Evolutionary conservation across 1,140 invertebrate species (phyloP).

Genomic region (Vollenhovia emeryi): DNA sequence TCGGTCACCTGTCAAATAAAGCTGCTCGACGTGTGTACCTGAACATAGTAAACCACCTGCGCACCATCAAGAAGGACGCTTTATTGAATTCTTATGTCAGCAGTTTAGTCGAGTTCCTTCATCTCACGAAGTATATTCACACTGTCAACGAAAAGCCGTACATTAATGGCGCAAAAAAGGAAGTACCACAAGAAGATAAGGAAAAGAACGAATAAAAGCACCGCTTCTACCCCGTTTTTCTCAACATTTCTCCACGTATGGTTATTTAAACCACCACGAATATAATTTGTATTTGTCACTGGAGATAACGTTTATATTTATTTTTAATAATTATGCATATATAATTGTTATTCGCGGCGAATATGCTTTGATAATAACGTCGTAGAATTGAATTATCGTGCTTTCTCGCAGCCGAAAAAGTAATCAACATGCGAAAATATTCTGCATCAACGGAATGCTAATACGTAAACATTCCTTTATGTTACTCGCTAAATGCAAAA

Average conservation of each 20-base stretch:
- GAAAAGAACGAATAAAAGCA: constrained; percentile 9
- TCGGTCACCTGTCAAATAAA: constrained; percentile 89
- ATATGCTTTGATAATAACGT: neutral
- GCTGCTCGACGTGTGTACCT: constrained; percentile 89
- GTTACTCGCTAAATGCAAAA: neutral
- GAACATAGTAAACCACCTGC: constrained; percentile 87
- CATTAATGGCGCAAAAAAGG: neutral
- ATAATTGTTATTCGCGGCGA: neutral
- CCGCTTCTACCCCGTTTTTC: neutral
- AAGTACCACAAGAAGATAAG: neutral
- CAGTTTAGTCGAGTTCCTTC: constrained; percentile 87
- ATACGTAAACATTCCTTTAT: neutral
- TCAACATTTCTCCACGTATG: neutral
- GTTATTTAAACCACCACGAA: neutral
- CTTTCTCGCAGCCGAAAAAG: neutral
- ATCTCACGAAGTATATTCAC: constrained; percentile 86
- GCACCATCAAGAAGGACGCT: constrained; percentile 84
- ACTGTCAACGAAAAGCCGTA: constrained; percentile 80
- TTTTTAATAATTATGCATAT: constrained; percentile 11
- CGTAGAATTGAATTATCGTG: neutral
- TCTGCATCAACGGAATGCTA: neutral
- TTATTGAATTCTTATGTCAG: constrained; percentile 88
- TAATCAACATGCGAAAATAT: neutral
- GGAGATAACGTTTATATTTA: constrained; percentile 18
- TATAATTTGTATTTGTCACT: neutral